Base-by-base conservation (phyloP, 1,140 invertebrate genomes). In the Zaprionus ornatus region DNA sequence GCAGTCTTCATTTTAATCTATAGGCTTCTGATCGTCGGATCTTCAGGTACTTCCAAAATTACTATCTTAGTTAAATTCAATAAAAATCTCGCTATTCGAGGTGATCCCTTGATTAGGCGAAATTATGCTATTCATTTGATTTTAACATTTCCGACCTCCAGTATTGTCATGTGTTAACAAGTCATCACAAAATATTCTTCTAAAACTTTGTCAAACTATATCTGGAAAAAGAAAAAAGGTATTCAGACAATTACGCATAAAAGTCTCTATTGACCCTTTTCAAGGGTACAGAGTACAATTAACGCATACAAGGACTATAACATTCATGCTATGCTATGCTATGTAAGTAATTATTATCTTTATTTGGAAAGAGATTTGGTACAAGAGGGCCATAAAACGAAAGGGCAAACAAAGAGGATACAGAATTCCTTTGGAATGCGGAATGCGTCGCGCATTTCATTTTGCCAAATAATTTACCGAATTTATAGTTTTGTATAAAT, bases 31-130 rank as follows among this genome's bases (percentile, higher is more conserved):
- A 80, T 80, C 70, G 59, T 61, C 66, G 35, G 55, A 84, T 77
- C 62, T 71, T 84, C 78, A 84, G 82, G 82, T 84, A 84, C 82
- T 72, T 72, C 59, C 61, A 60, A 59, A 55, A 57, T 40, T 68
- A 66, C 55, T 57, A 74, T 56, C 45, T 70, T 74, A 57, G 60
- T 21, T 56, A 50, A 55, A 67, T 80, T 70, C 42, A 57, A 72
- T 72, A 78, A 78, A 74, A 74, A 56, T 70, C 64, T 80, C 69
- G 69, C 64, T 77, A 77, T 61, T 80, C 70, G 64, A 80, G 74
- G 21, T 80, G 77, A 77, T 80, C 77, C 77, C 77, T 74, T 74
- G 45, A 56, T 73, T 50, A 50, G 27, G 23, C 61, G 54, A 64
- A 27, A 68, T 37, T 54, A 45, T 27, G 25, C 55, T 65, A 64